Evolutionary conservation across 2,888 invertebrate species (phyloP).

Genomic region (Camptogramma bilineatum): DNA sequence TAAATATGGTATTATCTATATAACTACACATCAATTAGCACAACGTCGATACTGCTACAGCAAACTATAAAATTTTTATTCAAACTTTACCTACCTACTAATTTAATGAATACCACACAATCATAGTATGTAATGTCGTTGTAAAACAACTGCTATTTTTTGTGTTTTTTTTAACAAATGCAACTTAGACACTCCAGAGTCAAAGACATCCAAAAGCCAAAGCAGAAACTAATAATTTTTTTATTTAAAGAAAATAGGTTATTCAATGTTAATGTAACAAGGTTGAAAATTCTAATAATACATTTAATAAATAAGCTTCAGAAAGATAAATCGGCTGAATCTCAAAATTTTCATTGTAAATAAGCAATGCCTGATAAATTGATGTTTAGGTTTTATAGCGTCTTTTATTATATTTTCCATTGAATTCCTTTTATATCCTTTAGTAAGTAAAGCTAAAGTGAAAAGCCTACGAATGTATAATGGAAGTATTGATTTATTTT

Average conservation of each 20-base stretch:
- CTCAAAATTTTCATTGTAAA: background rate
- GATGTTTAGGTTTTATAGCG: slow-evolving; percentile 29
- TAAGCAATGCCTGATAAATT: slow-evolving; percentile 41
- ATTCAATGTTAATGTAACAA: background rate
- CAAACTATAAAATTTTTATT: too few species aligned
- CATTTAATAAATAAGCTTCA: background rate
- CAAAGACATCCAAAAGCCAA: background rate
- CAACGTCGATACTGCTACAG: too few species aligned
- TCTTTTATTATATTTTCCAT: slow-evolving; percentile 45
- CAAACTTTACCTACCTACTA: too few species aligned
- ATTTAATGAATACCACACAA: too few species aligned
- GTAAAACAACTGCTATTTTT: too few species aligned
- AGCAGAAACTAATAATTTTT: background rate
- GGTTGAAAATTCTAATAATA: background rate
- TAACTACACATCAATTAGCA: too few species aligned
- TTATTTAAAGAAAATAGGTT: background rate
- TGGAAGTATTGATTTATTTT: slow-evolving; percentile 14
- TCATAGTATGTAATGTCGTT: too few species aligned
- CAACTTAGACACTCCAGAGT: too few species aligned
- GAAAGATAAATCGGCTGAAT: background rate
- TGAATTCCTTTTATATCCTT: slow-evolving; percentile 44
- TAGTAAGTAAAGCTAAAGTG: slow-evolving; percentile 33
- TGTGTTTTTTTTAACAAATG: too few species aligned
- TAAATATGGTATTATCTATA: too few species aligned
- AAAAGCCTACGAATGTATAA: slow-evolving; percentile 16